These are phyloP conservation scores for Oryzias curvinotus DNA, from an alignment of 2,113 vertebrate species.

Conservation along the genomic window DNA sequence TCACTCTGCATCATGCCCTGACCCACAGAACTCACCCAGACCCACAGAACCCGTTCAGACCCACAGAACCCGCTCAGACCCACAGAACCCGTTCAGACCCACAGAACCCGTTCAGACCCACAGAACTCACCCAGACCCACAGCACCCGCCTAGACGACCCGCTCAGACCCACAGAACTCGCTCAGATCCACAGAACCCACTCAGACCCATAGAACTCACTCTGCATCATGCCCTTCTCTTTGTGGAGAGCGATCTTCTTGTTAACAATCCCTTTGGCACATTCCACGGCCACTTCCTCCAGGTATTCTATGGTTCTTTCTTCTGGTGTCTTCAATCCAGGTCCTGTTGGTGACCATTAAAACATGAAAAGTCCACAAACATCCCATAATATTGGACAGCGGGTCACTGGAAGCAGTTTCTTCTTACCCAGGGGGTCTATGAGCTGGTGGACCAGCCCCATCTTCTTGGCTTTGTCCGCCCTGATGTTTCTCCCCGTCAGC, in stretches of 20 bases:
- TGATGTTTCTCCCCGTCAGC: constrained; percentile 92
- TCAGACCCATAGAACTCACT: constrained; percentile 78
- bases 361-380: not conserved
- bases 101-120: too few relatives aligned
- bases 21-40: too few relatives aligned
- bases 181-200: too few relatives aligned
- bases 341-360: constrained; percentile 69
- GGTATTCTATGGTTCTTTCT: constrained; percentile 91
- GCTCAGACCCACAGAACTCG: too few relatives aligned
- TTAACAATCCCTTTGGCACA: constrained; percentile 86
- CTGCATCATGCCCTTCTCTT: constrained; percentile 81
- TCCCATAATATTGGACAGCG: too few relatives aligned
- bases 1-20: too few relatives aligned
- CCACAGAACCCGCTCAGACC: too few relatives aligned
- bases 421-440: constrained; percentile 87
- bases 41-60: too few relatives aligned
- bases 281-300: constrained; percentile 89
- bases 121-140: too few relatives aligned
- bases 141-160: too few relatives aligned
- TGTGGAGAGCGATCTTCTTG: constrained; percentile 82
- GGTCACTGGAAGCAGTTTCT: too few relatives aligned
- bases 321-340: constrained; percentile 91
- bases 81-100: too few relatives aligned
- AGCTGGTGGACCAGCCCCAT: constrained; percentile 94
- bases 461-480: constrained; percentile 93